A percentile compares a stretch with the other conserved stretches of the same genome.
phyloP scores from a whole-genome alignment of 2,888 invertebrate species.

The Halictus ligatus region DNA sequence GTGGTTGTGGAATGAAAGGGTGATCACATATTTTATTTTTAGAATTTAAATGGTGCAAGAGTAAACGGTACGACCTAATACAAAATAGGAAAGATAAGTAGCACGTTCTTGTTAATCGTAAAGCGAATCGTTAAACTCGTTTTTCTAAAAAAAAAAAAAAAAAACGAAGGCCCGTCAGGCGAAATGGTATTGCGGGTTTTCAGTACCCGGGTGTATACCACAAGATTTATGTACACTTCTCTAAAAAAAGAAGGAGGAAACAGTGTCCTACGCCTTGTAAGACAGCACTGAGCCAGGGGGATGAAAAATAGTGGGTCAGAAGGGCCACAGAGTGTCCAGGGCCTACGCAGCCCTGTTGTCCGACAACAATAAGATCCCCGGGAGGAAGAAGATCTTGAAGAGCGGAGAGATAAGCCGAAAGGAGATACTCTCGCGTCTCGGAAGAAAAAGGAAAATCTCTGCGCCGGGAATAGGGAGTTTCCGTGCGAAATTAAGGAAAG shows the following conservation, averaged over 20 bases:
- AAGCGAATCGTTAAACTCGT: too few species aligned
- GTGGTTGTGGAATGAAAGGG: too few species aligned
- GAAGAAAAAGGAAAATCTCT: conserved; percentile 11
- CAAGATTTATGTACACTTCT: background rate
- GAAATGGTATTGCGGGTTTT: too few species aligned
- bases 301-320: conserved; percentile 3
- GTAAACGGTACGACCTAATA: too few species aligned
- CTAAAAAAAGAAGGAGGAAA: background rate
- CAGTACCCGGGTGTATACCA: background rate
- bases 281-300: background rate
- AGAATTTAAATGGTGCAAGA: too few species aligned
- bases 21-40: too few species aligned
- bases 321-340: background rate
- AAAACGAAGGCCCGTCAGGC: too few species aligned
- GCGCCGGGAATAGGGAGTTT: conserved; percentile 5
- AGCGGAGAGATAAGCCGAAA: background rate
- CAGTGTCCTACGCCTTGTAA: background rate
- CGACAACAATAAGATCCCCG: background rate
- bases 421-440: background rate
- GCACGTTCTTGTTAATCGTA: too few species aligned
- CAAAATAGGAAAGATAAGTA: too few species aligned
- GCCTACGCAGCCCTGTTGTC: background rate
- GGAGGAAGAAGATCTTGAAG: background rate
- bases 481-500: conserved; percentile 51
- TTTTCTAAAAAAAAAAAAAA: too few species aligned